Conservation (phyloP, 2,888 invertebrate genomes). For the Sialis fuliginosa region DNA sequence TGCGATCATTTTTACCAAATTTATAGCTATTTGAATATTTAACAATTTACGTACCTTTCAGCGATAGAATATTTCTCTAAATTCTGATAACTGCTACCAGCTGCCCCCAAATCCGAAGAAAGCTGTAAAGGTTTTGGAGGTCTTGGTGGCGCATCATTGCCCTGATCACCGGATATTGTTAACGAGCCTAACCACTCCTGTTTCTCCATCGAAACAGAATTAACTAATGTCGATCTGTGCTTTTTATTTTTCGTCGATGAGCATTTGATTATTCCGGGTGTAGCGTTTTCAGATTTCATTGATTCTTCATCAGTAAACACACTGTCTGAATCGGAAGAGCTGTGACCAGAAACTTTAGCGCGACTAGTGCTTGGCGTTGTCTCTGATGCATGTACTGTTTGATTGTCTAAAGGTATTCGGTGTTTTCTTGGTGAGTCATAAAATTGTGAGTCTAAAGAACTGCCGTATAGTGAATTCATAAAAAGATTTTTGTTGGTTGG, state of each 20-base stretch:
- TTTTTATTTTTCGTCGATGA: conserved; percentile 30
- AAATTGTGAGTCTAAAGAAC: conserved; percentile 31
- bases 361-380: conserved; percentile 18
- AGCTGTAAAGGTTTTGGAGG: conserved; percentile 56
- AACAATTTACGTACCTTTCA: conserved; percentile 4
- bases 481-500: too few species aligned
- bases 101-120: conserved; percentile 19
- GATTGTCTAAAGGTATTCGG: conserved; percentile 11
- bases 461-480: conserved; percentile 4
- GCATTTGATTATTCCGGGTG: conserved; percentile 18
- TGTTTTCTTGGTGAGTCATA: conserved; percentile 27
- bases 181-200: conserved; percentile 34
- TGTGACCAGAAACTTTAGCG: conserved; percentile 33
- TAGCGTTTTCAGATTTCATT: conserved; percentile 22
- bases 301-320: conserved; percentile 54
- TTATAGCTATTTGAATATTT: too few species aligned
- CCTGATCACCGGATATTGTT: conserved; percentile 13
- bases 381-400: conserved; percentile 21
- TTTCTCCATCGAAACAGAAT: conserved; percentile 34
- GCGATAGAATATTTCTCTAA: conserved; percentile 16
- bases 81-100: conserved; percentile 30
- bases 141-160: conserved; percentile 38
- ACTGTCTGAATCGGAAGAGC: conserved; percentile 47
- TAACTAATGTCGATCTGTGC: conserved; percentile 29
- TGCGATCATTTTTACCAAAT: too few species aligned